Percentiles rank a stretch among this genome's conserved stretches.
These are phyloP conservation scores for Gnatocerus cornutus DNA, from an alignment of 2,888 invertebrate genomes.

Conservation along the genomic window DNA sequence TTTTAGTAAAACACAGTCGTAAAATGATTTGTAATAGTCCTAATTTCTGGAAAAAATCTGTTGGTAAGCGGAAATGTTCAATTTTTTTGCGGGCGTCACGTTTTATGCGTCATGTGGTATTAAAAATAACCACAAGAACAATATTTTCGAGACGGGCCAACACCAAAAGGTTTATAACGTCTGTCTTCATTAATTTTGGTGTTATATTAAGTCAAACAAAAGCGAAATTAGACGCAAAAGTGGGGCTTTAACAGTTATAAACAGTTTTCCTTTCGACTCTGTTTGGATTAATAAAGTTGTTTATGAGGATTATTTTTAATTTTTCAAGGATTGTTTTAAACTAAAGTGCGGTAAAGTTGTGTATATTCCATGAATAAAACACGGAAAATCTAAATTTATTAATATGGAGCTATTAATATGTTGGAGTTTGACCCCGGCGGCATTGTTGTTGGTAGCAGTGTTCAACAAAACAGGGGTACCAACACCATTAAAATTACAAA, in stretches of 20 bases:
- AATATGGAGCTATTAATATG: too few species aligned
- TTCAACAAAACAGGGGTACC: too few species aligned
- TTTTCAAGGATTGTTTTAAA: too few species aligned
- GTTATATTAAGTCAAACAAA: conserved; percentile 6
- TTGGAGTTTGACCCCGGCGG: too few species aligned
- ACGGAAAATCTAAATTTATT: too few species aligned
- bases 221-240: neutral
- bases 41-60: neutral
- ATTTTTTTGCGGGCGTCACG: neutral
- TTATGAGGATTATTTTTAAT: too few species aligned
- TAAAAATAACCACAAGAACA: conserved; percentile 20
- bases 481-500: too few species aligned
- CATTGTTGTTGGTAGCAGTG: too few species aligned
- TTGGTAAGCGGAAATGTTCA: neutral
- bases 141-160: conserved; percentile 7
- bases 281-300: too few species aligned
- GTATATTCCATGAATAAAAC: too few species aligned
- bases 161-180: conserved; percentile 1
- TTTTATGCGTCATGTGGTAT: conserved; percentile 11
- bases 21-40: too few species aligned
- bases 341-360: too few species aligned
- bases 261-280: neutral
- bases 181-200: neutral
- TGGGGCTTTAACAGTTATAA: neutral
- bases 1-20: neutral